These are phyloP conservation scores for Scaptomyza polygonia DNA, from an alignment of 2,888 invertebrate species.

Conservation along the genomic window DNA sequence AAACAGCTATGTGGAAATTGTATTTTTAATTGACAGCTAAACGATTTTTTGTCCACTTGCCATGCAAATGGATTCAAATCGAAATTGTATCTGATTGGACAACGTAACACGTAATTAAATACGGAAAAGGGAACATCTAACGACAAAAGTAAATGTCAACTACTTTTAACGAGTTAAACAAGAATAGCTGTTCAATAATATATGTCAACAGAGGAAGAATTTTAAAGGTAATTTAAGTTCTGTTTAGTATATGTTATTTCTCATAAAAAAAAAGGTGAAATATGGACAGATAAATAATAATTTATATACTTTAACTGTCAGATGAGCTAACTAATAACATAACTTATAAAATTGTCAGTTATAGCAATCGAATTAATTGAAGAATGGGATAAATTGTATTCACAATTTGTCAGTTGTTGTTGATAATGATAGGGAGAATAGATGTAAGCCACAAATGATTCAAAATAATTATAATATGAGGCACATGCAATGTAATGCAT, in stretches of 20 bases:
- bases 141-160: not conserved
- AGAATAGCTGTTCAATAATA: too few relatives aligned
- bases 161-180: too few relatives aligned
- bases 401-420: not conserved
- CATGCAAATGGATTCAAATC: conserved; percentile 56
- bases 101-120: conserved; percentile 56
- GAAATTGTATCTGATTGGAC: conserved; percentile 33
- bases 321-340: not conserved
- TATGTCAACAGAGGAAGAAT: too few relatives aligned
- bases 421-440: not conserved
- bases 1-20: conserved; percentile 65
- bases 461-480: conserved; percentile 1
- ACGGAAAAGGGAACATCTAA: not conserved
- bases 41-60: conserved; percentile 67
- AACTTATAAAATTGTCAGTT: not conserved
- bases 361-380: too few relatives aligned
- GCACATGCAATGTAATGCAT: too few relatives aligned
- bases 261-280: too few relatives aligned
- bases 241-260: too few relatives aligned
- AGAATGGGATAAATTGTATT: not conserved
- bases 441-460: conserved; percentile 17
- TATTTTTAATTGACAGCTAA: conserved; percentile 76
- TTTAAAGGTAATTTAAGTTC: too few relatives aligned
- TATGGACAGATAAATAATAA: too few relatives aligned
- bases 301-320: too few relatives aligned